Base-by-base conservation (phyloP, 92 coral and sea anemone genomes). In the Porites lobata region DNA sequence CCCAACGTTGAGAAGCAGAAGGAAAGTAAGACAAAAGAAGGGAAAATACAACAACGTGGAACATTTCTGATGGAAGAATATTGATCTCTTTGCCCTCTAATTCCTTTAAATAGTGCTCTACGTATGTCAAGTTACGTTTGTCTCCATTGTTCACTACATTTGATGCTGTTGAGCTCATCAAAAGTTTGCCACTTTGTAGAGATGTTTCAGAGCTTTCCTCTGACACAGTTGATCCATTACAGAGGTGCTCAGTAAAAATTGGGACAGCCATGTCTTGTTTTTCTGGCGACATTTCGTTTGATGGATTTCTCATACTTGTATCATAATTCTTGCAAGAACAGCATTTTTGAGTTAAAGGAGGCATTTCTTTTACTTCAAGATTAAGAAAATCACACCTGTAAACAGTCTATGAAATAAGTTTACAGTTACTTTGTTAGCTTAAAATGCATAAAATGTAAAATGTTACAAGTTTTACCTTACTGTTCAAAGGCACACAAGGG, bases 21-120 rank as follows among this genome's bases (percentile, higher is more conserved):
- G 99, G 99, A 19, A 97, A 94, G 65, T 97, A 97, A 2, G 98
- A 96, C 80, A 97, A 64, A 11, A 97, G 93, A 43, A 97, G 90
- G 43, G 98, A 97, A 78, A 97, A 97, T 15, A 92, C 89, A 6
- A 97, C 88, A 19, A 95, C 78, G 54, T 95, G 90, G 56, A 97
- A 95, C 57, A 50, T 61, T 20, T 82, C 85, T 19, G 76, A 79
- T 24, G 98, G 97, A 18, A 97, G 90, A 64, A 54, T 80, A 58
- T 78, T 85, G 7, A 96, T 17, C 13, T 86, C 82, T 59, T 67
- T 64, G 17, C 52, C 51, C 7, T 71, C 47, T 38, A 38, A 38
- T 38, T 38, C 82, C 54, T 84, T 83, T 52, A 66, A 26, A 80
- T 56, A 53, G 58, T 75, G 22, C 43, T 73, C 74, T 72, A 88